Evolutionary conservation across 2,797 vertebrate species (phyloP).

Genomic region (Florisuga fusca): DNA sequence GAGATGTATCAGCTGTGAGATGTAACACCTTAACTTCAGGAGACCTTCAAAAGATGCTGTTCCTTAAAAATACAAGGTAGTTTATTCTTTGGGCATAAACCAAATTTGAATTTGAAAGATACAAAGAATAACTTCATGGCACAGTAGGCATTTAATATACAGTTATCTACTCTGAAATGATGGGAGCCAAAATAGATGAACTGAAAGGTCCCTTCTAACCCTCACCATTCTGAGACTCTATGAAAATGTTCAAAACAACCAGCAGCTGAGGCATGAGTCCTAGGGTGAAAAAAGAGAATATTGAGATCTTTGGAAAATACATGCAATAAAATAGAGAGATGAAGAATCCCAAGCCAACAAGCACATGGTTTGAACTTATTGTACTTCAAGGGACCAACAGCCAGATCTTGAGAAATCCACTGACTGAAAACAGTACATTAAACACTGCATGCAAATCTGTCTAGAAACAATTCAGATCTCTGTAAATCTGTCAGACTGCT

Average conservation of each 20-base stretch:
- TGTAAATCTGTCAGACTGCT: conserved; percentile 7
- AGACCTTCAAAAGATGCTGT: neutral
- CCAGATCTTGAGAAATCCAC: conserved; percentile 25
- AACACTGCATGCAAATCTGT: conserved; percentile 14
- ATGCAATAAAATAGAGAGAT: neutral
- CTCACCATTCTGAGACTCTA: too few species aligned
- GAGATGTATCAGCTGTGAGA: neutral
- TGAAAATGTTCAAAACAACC: neutral
- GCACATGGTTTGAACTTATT: neutral
- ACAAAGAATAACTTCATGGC: neutral
- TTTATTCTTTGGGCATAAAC: neutral
- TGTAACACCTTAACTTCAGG: neutral
- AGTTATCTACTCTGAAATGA: neutral
- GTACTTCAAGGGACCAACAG: neutral
- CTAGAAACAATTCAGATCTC: neutral
- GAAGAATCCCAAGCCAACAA: neutral
- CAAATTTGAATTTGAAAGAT: neutral
- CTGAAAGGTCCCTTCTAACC: too few species aligned
- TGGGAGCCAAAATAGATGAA: neutral
- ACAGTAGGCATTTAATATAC: neutral
- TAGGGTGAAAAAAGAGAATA: neutral
- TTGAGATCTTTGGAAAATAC: neutral
- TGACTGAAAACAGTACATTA: conserved; percentile 42
- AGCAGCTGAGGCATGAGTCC: neutral
- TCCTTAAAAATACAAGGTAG: neutral